Percentiles rank a stretch among this genome's conserved stretches.
These are phyloP conservation scores for Pampus argenteus DNA, from an alignment of 2,797 vertebrate genomes.

Conservation along the genomic window DNA sequence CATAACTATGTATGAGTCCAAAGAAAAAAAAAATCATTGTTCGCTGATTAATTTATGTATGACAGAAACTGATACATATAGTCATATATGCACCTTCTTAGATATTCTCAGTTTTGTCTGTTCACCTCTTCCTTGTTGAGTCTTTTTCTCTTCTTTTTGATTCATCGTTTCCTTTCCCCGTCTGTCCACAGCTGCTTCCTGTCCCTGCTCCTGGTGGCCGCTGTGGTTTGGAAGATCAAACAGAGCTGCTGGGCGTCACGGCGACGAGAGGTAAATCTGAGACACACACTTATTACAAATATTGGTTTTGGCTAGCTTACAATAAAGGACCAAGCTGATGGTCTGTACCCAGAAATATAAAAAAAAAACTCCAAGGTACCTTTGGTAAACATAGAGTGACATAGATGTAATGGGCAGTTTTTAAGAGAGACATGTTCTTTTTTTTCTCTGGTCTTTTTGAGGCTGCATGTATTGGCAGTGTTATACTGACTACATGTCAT, in stretches of 20 bases:
- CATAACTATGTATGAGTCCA: constrained; percentile 10
- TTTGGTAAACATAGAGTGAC: not conserved
- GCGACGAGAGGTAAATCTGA: constrained; percentile 91
- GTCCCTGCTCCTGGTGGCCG: constrained; percentile 96
- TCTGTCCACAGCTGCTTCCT: constrained; percentile 92
- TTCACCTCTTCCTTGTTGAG: not conserved
- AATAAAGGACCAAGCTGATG: not conserved
- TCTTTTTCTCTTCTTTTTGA: not conserved
- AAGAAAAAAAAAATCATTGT: not conserved
- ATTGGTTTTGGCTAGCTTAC: not conserved
- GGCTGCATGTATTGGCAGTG: too few species aligned
- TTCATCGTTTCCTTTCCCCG: constrained; percentile 4
- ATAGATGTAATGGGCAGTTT: too few species aligned
- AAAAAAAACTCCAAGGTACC: not conserved
- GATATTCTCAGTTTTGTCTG: too few species aligned
- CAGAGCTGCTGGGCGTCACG: constrained; percentile 99
- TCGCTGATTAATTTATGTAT: constrained; percentile 1
- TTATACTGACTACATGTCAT: too few species aligned
- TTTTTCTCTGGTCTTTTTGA: too few species aligned
- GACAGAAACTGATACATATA: not conserved
- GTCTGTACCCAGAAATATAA: not conserved
- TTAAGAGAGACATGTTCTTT: too few species aligned
- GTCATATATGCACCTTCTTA: not conserved
- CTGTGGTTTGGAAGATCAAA: constrained; percentile 99
- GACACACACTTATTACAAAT: not conserved